Conservation (phyloP, 2,797 vertebrate species). For the Odontamblyopus lacepedii region DNA sequence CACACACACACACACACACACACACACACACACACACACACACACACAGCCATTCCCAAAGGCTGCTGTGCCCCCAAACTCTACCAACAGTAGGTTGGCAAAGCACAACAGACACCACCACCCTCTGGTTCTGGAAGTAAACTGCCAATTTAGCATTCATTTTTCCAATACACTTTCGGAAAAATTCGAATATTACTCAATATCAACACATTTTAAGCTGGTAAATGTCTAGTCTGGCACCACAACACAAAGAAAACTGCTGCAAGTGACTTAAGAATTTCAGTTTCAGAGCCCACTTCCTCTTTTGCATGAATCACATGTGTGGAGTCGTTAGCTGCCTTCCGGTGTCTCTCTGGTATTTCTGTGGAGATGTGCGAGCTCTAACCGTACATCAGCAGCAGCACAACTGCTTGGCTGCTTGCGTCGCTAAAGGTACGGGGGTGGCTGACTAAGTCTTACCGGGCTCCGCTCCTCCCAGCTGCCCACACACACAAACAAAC, state of each 20-base stretch:
- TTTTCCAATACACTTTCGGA: too few species aligned
- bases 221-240: not conserved
- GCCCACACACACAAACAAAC: conserved; percentile 40
- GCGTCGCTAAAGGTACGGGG: conserved; percentile 44
- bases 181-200: too few species aligned
- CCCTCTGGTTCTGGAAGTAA: too few species aligned
- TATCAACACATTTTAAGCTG: too few species aligned
- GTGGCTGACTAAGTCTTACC: conserved; percentile 66
- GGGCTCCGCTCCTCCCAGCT: conserved; percentile 39
- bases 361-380: conserved; percentile 38
- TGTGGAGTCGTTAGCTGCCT: conserved; percentile 28
- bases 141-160: too few species aligned
- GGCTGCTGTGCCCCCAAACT: too few species aligned
- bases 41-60: too few species aligned
- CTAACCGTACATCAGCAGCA: conserved; percentile 10
- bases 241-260: not conserved
- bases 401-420: conserved; percentile 54
- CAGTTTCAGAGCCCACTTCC: conserved; percentile 33
- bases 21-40: too few species aligned
- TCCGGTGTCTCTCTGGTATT: conserved; percentile 40
- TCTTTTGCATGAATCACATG: conserved; percentile 53
- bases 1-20: too few species aligned
- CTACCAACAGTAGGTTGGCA: too few species aligned
- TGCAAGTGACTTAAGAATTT: conserved; percentile 7
- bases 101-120: too few species aligned